Evolutionary conservation across 35 echinoderm and acorn worm genomes (phyloP).

Genomic region (Diadema setosum): DNA sequence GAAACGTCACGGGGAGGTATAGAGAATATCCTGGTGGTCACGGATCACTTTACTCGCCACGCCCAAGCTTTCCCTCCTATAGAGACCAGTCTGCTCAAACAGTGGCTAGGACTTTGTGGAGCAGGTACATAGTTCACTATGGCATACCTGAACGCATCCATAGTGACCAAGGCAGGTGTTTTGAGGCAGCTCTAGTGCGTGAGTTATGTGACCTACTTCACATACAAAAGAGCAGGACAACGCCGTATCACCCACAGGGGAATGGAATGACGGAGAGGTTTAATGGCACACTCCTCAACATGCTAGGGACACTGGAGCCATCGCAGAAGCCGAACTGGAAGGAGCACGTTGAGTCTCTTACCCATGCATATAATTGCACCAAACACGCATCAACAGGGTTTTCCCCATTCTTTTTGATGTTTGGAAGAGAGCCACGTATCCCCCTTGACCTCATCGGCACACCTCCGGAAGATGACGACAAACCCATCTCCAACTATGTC

Average conservation of each 20-base stretch:
- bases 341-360: not conserved
- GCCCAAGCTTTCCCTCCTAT: not conserved
- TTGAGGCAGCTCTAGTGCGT: not conserved
- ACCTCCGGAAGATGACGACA: not conserved
- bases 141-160: slow-evolving; percentile 32
- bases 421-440: slow-evolving; percentile 14
- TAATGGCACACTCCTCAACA: slow-evolving; percentile 22
- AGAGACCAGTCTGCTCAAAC: slow-evolving; percentile 46
- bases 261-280: slow-evolving; percentile 47
- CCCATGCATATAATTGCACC: slow-evolving; percentile 45
- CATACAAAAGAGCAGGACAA: slow-evolving; percentile 27
- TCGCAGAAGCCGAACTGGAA: slow-evolving; percentile 10
- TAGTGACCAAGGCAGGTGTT: slow-evolving; percentile 34
- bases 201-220: slow-evolving; percentile 36
- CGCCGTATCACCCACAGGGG: slow-evolving; percentile 54
- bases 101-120: not conserved
- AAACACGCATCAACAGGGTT: slow-evolving; percentile 19
- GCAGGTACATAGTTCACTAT: slow-evolving; percentile 21
- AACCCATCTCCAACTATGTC: not conserved
- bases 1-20: slow-evolving; percentile 28
- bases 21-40: not conserved
- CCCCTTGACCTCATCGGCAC: slow-evolving; percentile 24
- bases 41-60: not conserved
- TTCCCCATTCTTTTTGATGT: slow-evolving; percentile 49
- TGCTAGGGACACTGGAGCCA: slow-evolving; percentile 20